Conservation (phyloP, 92 coral and sea anemone genomes). For the Umimayanthus chanpuru region DNA sequence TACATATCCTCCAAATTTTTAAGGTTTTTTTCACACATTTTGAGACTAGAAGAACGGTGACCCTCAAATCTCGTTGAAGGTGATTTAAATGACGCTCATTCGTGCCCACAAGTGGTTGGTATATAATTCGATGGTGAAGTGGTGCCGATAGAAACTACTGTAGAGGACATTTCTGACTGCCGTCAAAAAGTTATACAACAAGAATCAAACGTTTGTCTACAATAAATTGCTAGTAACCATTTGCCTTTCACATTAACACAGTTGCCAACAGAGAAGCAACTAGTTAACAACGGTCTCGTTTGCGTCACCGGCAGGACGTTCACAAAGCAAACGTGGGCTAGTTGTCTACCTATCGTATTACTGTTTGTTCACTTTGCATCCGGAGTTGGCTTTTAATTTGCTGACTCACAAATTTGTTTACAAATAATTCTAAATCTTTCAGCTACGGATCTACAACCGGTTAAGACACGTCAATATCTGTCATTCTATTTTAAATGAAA, state of each 20-base stretch:
- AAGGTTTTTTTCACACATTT: too few species aligned
- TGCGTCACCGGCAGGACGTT: background rate
- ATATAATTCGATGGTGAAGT: too few species aligned
- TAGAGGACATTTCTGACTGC: too few species aligned
- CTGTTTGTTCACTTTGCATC: constrained; percentile 9
- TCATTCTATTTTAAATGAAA: background rate
- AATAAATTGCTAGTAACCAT: background rate
- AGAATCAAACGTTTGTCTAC: background rate
- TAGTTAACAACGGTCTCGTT: background rate
- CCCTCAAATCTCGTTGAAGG: too few species aligned
- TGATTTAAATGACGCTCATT: too few species aligned
- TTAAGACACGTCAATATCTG: constrained; percentile 13
- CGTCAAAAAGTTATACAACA: background rate
- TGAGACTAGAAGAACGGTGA: too few species aligned
- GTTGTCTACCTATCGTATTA: too few species aligned
- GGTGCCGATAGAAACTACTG: background rate
- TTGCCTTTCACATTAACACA: background rate
- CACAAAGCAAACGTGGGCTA: background rate
- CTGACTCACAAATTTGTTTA: constrained; percentile 8
- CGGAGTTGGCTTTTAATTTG: constrained; percentile 17
- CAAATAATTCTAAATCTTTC: constrained; percentile 32
- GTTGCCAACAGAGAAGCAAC: background rate
- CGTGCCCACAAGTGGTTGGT: too few species aligned
- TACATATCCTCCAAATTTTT: too few species aligned
- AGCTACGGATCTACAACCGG: constrained; percentile 4